Conservation (phyloP, 1,140 invertebrate species). For the Saccostrea cuccullata region DNA sequence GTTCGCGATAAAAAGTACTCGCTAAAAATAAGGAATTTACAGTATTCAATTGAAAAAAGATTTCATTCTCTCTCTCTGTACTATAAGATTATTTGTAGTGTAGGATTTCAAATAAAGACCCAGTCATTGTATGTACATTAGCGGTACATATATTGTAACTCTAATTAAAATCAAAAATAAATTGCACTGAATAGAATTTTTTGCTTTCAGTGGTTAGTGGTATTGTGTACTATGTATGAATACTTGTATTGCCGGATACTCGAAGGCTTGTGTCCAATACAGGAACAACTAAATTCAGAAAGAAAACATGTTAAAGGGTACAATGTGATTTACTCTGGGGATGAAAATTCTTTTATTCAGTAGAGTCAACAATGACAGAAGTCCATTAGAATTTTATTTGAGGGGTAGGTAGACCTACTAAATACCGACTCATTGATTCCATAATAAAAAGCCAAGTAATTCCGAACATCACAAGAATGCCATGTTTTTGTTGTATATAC, state of each 20-base stretch:
- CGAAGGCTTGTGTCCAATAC: conserved; percentile 6
- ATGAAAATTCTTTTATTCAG: conserved; percentile 41
- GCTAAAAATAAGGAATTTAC: too few relatives aligned
- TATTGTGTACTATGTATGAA: background rate
- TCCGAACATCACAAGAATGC: conserved; percentile 17
- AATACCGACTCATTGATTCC: conserved; percentile 30
- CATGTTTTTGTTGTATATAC: conserved; percentile 6
- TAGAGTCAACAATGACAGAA: conserved; percentile 21
- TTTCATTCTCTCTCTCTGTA: too few relatives aligned
- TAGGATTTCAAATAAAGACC: too few relatives aligned
- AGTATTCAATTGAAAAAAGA: too few relatives aligned
- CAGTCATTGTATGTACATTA: too few relatives aligned
- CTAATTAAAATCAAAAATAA: background rate
- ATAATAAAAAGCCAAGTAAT: conserved; percentile 25
- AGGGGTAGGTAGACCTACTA: conserved; percentile 32
- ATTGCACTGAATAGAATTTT: conserved; percentile 15
- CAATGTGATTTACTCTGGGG: conserved; percentile 36
- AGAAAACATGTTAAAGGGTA: conserved; percentile 27
- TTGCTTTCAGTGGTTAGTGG: background rate
- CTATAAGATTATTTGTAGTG: too few relatives aligned
- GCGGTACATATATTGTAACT: background rate
- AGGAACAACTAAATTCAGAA: conserved; percentile 29
- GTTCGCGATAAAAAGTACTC: too few relatives aligned
- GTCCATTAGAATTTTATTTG: conserved; percentile 41
- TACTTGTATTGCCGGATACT: background rate